Evolutionary conservation across 2,888 invertebrate genomes (phyloP).

Genomic region (Ditula angustiorana): DNA sequence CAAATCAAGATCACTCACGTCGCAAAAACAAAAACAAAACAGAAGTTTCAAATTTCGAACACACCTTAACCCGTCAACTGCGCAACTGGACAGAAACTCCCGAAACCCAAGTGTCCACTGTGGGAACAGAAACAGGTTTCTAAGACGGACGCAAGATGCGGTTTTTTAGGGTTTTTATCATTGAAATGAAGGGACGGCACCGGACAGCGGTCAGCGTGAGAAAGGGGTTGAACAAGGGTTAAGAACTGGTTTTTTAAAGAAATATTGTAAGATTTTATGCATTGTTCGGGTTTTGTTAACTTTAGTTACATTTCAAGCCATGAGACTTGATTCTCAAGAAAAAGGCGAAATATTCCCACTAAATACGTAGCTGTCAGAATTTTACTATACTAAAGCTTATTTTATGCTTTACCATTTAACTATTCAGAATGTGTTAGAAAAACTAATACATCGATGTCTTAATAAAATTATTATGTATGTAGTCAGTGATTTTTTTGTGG

Average conservation of each 20-base stretch:
- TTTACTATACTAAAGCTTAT: too few relatives aligned
- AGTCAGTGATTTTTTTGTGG: too few relatives aligned
- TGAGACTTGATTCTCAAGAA: too few relatives aligned
- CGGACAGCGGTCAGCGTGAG: slow-evolving; percentile 44
- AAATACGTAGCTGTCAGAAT: too few relatives aligned
- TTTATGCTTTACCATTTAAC: too few relatives aligned
- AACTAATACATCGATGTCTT: too few relatives aligned
- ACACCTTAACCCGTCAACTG: slow-evolving; percentile 46
- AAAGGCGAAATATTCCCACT: too few relatives aligned
- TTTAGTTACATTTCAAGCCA: not conserved
- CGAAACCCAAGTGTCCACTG: slow-evolving; percentile 53
- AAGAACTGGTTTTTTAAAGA: slow-evolving; percentile 47
- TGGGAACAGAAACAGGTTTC: slow-evolving; percentile 63
- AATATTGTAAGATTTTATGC: not conserved
- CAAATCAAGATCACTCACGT: too few relatives aligned
- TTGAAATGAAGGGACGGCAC: slow-evolving; percentile 47
- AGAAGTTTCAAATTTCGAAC: not conserved
- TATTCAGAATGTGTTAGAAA: too few relatives aligned
- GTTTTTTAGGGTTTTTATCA: slow-evolving; percentile 55
- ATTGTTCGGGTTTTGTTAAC: not conserved
- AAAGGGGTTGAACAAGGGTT: slow-evolving; percentile 34
- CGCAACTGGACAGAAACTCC: slow-evolving; percentile 51
- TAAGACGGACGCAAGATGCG: slow-evolving; percentile 49
- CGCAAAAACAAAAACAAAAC: not conserved
- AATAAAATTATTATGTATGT: too few relatives aligned